These are phyloP conservation scores for Acridotheres tristis DNA, from an alignment of 2,797 vertebrate species.

Conservation along the genomic window DNA sequence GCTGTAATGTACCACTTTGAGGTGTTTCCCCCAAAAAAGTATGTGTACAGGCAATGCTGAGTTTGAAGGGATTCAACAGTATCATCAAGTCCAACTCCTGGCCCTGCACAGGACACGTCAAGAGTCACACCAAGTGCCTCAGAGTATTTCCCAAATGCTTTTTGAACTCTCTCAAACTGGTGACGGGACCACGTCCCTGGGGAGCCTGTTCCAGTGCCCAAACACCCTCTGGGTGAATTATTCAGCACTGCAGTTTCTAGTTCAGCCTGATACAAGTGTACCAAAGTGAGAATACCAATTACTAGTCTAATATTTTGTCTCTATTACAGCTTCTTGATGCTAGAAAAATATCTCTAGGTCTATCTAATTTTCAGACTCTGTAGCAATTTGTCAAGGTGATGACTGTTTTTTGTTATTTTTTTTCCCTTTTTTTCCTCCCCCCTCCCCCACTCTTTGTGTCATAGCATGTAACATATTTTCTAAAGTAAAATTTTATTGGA, in stretches of 20 bases:
- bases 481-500: not conserved
- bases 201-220: not conserved
- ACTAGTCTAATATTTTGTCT: not conserved
- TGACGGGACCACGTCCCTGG: not conserved
- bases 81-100: rapidly evolving
- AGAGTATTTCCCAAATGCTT: not conserved
- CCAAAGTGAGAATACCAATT: not conserved
- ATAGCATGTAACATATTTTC: not conserved
- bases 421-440: rapidly evolving
- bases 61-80: not conserved
- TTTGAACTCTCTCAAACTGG: not conserved
- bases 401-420: not conserved
- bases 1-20: not conserved
- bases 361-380: not conserved
- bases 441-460: rapidly evolving
- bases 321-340: not conserved
- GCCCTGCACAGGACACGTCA: not conserved
- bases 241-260: not conserved
- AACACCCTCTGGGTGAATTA: not conserved
- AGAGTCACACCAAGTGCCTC: not conserved
- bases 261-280: not conserved
- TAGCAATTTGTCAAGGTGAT: not conserved
- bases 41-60: not conserved
- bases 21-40: not conserved
- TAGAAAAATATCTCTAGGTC: not conserved